phyloP scores from a whole-genome alignment of 2,888 invertebrate species.

The Uropetala carovei region DNA sequence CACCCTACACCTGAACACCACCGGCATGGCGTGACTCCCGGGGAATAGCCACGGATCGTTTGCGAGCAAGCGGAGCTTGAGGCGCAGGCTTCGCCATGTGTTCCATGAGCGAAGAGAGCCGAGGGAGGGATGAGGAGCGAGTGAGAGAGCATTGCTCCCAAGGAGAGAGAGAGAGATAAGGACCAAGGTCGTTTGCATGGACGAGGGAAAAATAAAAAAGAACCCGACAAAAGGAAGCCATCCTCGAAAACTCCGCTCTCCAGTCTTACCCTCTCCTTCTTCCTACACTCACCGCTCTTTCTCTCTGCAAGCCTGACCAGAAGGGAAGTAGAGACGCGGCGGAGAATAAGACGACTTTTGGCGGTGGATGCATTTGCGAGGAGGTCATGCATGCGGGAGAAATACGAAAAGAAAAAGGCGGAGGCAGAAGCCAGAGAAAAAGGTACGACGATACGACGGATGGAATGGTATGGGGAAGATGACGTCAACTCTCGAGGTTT shows the following conservation, averaged over 20 bases:
- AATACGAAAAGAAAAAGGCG: not conserved
- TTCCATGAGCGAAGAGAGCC: not conserved
- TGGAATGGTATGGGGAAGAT: too few species aligned
- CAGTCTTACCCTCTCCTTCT: not conserved
- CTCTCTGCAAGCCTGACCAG: not conserved
- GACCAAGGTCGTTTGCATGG: conserved; percentile 46
- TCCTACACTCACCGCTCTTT: not conserved
- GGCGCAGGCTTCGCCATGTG: not conserved
- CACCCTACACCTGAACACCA: conserved; percentile 22
- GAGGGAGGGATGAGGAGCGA: not conserved
- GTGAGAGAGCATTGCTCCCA: conserved; percentile 51
- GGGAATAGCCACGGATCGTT: not conserved
- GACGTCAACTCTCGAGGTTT: too few species aligned
- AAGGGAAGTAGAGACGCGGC: not conserved
- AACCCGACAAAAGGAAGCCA: not conserved
- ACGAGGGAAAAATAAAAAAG: not conserved
- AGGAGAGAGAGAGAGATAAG: conserved; percentile 46
- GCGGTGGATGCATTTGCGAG: conserved; percentile 31
- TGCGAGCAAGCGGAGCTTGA: not conserved
- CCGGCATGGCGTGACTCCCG: conserved; percentile 32
- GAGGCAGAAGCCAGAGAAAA: not conserved
- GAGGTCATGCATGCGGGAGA: not conserved
- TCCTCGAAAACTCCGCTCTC: conserved; percentile 11
- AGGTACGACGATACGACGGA: not conserved
- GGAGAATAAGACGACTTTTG: conserved; percentile 39